Evolutionary conservation across 35 echinoderm and acorn worm species (phyloP), one percentile per base, ranked within the genome.

Genomic region (Nesometra sesokonis): DNA sequence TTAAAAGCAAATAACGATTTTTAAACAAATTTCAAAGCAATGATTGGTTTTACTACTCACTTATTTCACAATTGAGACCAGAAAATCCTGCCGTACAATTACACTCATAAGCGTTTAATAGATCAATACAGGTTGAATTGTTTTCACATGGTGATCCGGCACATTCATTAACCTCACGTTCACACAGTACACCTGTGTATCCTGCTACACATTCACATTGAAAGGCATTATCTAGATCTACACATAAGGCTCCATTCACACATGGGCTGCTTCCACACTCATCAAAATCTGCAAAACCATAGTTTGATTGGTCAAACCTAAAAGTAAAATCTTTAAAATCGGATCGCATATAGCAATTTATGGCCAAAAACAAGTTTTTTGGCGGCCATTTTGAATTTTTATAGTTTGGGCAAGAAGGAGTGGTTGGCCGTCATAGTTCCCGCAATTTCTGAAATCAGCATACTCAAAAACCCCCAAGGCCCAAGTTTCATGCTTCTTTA

Each of bases 251-350:
- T 29, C 90, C 90, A 30, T 91, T 91, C 36, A 82, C 79, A 84
- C 90, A 91, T 2, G 90, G 90, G 13, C 79, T 32, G 36, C 46
- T 77, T 27, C 32, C 81, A 82, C 90, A 91, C 47, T 91, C 90
- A 78, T 91, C 81, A 7, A 88, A 27, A 36, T 88, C 86, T 34
- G 33, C 17, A 33, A 57, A 85, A 32, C 40, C 29, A 35, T 39
- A 40, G 46, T 84, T 7, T 7, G 38, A 15, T 43, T 43, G 4
- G 4, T 7, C 38, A 43, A 7, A 43, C 38, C 15, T 7, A 43
- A 7, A 7, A 7, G 38, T 15, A 7, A 7, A 43, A 43, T 43
- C 15, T 7, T 43, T 43, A 43, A n/a, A n/a, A n/a, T n/a, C n/a
- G n/a, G n/a, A n/a, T n/a, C n/a, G n/a, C n/a, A n/a, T n/a, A n/a